Conservation (phyloP, 2,888 invertebrate genomes). For the Amphimallon solstitiale region DNA sequence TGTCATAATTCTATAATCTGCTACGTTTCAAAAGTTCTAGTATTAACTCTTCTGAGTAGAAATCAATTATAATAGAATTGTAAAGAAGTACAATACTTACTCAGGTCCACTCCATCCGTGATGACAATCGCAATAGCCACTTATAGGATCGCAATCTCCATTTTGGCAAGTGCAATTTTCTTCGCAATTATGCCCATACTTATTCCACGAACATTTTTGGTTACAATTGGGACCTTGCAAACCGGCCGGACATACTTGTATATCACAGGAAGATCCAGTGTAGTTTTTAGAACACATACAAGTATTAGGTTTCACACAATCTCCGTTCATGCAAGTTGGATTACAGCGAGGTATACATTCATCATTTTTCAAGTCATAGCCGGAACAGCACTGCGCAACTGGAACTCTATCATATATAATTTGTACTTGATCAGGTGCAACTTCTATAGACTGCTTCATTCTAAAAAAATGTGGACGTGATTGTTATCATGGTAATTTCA, state of each 20-base stretch:
- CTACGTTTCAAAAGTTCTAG: no score
- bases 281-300: slow-evolving; percentile 89
- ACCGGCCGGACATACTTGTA: slow-evolving; percentile 55
- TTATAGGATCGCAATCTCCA: slow-evolving; percentile 19
- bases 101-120: slow-evolving; percentile 13
- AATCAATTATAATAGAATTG: no score
- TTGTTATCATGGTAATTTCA: no score
- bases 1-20: no score
- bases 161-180: slow-evolving; percentile 12
- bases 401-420: slow-evolving; percentile 58
- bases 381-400: slow-evolving; percentile 85
- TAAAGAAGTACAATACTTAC: no score
- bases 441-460: no score
- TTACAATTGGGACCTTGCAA: not conserved
- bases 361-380: slow-evolving; percentile 76
- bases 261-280: slow-evolving; percentile 89
- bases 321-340: slow-evolving; percentile 82
- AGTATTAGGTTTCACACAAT: slow-evolving; percentile 82
- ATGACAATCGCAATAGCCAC: slow-evolving; percentile 4
- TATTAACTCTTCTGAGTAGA: no score
- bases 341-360: slow-evolving; percentile 84
- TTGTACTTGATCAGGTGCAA: no score
- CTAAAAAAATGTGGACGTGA: no score
- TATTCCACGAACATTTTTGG: slow-evolving; percentile 2
- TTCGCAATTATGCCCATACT: slow-evolving; percentile 9